Evolutionary conservation across 2,888 invertebrate species (phyloP), one percentile per base, ranked within the genome.

Genomic region (Limnephilus rhombicus): DNA sequence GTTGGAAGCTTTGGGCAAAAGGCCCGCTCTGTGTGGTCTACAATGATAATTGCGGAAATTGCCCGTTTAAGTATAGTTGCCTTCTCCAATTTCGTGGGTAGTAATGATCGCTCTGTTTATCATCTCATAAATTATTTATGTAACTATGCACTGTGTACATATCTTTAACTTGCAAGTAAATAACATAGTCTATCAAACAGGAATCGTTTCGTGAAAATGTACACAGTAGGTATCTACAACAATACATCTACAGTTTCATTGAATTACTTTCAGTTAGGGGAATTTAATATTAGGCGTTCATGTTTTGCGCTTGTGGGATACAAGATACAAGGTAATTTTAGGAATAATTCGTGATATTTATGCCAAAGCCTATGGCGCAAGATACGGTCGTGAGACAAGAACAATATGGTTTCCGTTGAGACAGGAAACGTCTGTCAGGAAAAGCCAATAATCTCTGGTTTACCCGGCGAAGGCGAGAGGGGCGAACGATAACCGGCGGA

Each of bases 401-500:
- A 89, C 92, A 92, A 92, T 91, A 91, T 91, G 90, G 91, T 86
- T 83, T 92, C 29, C 68, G 49, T 49, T 31, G 34, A 86, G 80
- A 80, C 92, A 93, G 93, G 92, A 93, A 92, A 88, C 89, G 91
- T 91, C 93, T 82, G 91, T 93, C 93, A 92, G 85, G 85, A 45
- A 91, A 93, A 93, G 92, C 92, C 92, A 93, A 93, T 92, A 93
- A 93, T 93, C 93, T 85, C 68, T 53, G 81, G 81, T 82, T 83
- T 49, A 45, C 91, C 24, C 81, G 41, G 41, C 53, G 68, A 45
- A 49, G 85, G 31, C 68, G 37, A 80, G 37, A 89, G 45, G 53
- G 31, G 90, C 24, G 88, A 88, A 53, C 31, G 85, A 85, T 68
- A 11, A 53, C 81, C n/a, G n/a, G 45, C 24, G 81, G 81, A 89